phyloP scores from a whole-genome alignment of 2,888 invertebrate species.

The Catonia carolina region DNA sequence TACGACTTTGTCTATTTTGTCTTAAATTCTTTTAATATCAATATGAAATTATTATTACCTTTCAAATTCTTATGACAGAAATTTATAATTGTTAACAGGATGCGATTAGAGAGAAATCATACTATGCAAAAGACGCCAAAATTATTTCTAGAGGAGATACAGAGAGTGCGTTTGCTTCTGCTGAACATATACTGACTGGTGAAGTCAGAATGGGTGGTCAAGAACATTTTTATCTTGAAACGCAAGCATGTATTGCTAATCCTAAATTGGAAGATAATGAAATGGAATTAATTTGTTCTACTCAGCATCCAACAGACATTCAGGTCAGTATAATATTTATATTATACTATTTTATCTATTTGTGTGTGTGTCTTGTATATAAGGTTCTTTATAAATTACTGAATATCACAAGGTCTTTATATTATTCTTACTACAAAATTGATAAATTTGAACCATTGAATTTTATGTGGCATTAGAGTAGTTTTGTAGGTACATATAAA shows the following conservation, averaged over 20 bases:
- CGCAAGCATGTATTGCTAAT: conserved; percentile 62
- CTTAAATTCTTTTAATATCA: no score
- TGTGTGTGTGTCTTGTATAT: no score
- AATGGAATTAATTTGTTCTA: conserved; percentile 74
- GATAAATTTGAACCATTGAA: no score
- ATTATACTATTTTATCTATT: no score
- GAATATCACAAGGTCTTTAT: no score
- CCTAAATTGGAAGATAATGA: conserved; percentile 76
- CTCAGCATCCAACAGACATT: conserved; percentile 76
- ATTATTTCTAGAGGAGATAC: conserved; percentile 60
- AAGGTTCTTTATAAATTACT: no score
- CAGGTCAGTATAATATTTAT: conserved; percentile 45
- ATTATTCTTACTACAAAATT: no score
- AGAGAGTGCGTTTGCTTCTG: conserved; percentile 56
- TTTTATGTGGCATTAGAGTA: no score
- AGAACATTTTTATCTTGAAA: conserved; percentile 96
- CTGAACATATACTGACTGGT: conserved; percentile 71
- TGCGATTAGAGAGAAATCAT: conserved; percentile 71
- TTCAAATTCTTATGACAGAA: no score
- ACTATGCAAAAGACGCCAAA: conserved; percentile 42
- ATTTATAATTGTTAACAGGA: conserved; percentile 46
- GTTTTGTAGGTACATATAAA: no score
- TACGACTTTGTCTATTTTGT: no score
- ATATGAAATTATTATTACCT: no score
- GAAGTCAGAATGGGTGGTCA: conserved; percentile 78